Evolutionary conservation across 2,797 vertebrate genomes (phyloP).

Genomic region (Sebastes variabilis): DNA sequence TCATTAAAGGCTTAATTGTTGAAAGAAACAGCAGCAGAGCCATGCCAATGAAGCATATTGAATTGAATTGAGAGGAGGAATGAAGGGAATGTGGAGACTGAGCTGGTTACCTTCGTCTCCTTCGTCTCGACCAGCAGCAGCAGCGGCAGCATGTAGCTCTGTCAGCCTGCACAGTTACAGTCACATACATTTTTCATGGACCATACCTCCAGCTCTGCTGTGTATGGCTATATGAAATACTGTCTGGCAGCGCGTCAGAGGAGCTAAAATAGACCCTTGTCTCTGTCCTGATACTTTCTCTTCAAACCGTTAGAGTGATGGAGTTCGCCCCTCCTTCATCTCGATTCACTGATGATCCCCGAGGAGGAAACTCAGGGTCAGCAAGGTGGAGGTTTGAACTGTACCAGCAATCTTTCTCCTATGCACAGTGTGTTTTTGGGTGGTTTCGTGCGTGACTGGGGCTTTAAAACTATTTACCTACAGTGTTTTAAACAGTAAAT

Average conservation of each 20-base stretch:
- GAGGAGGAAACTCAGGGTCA: slow-evolving; percentile 25
- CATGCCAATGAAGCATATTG: background rate
- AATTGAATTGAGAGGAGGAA: background rate
- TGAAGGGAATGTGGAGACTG: background rate
- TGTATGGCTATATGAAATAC: slow-evolving; percentile 55
- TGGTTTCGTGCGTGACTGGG: background rate
- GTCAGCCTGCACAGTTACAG: slow-evolving; percentile 50
- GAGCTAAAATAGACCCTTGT: slow-evolving; percentile 66
- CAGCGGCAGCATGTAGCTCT: slow-evolving; percentile 34
- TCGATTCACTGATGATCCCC: slow-evolving; percentile 24
- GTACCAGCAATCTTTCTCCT: background rate
- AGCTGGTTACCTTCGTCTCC: background rate
- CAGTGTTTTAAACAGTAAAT: slow-evolving; percentile 7
- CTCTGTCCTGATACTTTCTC: slow-evolving; percentile 33
- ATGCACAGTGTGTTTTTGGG: background rate
- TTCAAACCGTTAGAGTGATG: slow-evolving; percentile 8
- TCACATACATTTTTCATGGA: slow-evolving; percentile 76
- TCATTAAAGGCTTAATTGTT: slow-evolving; percentile 38
- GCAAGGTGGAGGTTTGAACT: background rate
- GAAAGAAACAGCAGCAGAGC: background rate
- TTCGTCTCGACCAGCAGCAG: slow-evolving; percentile 6
- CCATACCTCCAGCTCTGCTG: slow-evolving; percentile 30
- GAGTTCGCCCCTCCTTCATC: slow-evolving; percentile 6
- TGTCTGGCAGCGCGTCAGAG: slow-evolving; percentile 42
- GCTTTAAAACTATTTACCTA: background rate